A percentile compares a stretch with the other conserved stretches of the same genome.
Conservation (phyloP, 2,888 invertebrate species). For the Diplazon laetatorius region DNA sequence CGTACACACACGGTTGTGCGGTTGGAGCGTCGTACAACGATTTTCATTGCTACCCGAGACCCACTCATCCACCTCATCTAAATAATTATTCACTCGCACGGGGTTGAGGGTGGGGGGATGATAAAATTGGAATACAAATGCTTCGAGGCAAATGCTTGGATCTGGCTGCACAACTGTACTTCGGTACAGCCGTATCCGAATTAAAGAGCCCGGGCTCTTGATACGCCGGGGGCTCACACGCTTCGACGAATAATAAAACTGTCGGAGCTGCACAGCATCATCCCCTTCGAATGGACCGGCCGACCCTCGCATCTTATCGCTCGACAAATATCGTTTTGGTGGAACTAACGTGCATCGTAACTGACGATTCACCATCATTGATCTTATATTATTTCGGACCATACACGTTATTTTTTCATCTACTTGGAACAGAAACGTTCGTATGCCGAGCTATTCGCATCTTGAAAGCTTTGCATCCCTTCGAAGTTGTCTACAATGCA, state of each 20-base stretch:
- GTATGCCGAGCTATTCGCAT: too few species aligned
- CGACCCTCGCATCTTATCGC: background rate
- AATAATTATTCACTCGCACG: constrained; percentile 72
- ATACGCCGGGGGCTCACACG: constrained; percentile 6
- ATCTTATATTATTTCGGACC: too few species aligned
- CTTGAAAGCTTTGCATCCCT: too few species aligned
- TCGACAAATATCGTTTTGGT: background rate
- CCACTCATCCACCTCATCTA: constrained; percentile 60
- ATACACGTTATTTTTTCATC: too few species aligned
- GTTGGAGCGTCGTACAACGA: constrained; percentile 14
- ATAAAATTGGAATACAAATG: constrained; percentile 71
- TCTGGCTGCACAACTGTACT: constrained; percentile 1
- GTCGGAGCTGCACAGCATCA: too few species aligned
- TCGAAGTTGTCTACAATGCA: too few species aligned
- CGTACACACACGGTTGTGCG: background rate
- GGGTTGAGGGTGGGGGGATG: too few species aligned
- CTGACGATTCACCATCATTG: background rate
- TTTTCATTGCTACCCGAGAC: constrained; percentile 37
- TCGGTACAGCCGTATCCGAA: constrained; percentile 69
- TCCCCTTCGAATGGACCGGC: too few species aligned
- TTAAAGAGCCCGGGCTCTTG: constrained; percentile 60
- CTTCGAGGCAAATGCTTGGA: constrained; percentile 24
- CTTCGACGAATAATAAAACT: constrained; percentile 23
- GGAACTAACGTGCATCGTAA: background rate
- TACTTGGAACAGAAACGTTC: too few species aligned